Evolutionary conservation across 2,113 vertebrate genomes (phyloP).

Genomic region (Pachycephala philippinensis): DNA sequence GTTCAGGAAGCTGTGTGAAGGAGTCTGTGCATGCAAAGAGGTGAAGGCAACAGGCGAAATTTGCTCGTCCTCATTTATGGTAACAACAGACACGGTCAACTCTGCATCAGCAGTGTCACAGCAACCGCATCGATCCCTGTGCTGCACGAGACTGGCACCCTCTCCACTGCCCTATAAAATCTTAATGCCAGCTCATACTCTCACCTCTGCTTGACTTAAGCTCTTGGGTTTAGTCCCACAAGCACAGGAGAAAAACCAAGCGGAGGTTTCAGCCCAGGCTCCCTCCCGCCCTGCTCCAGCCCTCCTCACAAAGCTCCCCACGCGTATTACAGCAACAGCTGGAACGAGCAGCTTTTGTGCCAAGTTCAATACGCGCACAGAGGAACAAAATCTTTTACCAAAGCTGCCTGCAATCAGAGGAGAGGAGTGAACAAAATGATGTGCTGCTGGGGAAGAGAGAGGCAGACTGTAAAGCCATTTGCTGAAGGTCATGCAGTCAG

Average conservation of each 20-base stretch:
- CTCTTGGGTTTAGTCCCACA: background rate
- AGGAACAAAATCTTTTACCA: conserved; percentile 30
- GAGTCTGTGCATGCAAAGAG: background rate
- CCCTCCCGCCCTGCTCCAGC: background rate
- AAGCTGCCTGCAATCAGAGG: conserved; percentile 16
- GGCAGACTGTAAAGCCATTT: background rate
- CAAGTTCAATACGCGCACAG: conserved; percentile 4
- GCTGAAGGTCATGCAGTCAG: background rate
- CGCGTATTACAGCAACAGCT: background rate
- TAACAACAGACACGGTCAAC: accelerated
- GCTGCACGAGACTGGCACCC: background rate
- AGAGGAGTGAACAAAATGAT: conserved; percentile 12
- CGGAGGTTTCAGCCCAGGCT: background rate
- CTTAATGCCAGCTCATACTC: background rate
- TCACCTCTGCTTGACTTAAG: background rate
- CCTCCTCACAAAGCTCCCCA: background rate
- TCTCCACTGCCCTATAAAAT: background rate
- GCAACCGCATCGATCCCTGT: accelerated
- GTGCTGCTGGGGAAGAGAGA: background rate
- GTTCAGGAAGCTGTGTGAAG: background rate
- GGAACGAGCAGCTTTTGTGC: conserved; percentile 3
- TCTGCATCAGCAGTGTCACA: background rate
- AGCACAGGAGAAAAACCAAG: background rate
- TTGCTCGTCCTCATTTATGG: background rate
- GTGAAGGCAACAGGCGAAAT: background rate